Base-by-base conservation (phyloP, 2,797 vertebrate genomes). In the Synanceia verrucosa region DNA sequence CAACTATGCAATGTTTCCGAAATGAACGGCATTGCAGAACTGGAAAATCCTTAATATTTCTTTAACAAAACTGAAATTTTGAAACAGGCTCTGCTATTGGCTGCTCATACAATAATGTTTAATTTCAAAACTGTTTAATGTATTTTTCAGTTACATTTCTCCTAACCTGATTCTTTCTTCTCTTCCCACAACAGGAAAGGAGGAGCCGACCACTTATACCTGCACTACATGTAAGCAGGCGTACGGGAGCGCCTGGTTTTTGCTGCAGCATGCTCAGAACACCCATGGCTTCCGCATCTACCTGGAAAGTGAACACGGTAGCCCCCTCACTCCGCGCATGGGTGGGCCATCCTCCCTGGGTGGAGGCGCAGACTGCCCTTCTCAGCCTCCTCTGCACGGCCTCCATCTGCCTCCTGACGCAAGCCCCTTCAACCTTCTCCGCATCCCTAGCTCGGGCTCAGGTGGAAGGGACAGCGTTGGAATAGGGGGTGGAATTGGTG, bases 161-260 rank as follows among this genome's bases (percentile, higher is more conserved):
- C 10, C 52, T 84, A 51, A 84, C 48, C 1, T 2, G 0, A 7
- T 52, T 89, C 23, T 79, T 65, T 78, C 47, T 89, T 92, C 89
- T 86, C 70, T 93, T 85, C 13, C 92, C 93, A 65, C 92, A 86
- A 80, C 94, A 99, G 98, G 97, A 94, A 99, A 99, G 95, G 97
- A 99, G 88, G 98, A 99, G 95, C 98, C 98, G 73, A 98, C 96
- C 94, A 99, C 96, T 93, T 99, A 99, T 88, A 99, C 97, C 91
- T 99, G 98, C 96, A 99, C 97, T 86, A 99, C 97, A 88, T 99
- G 98, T 92, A 99, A 99, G 96, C 97, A 99, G 95, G 94, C 97
- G 62, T 99, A 98, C 84, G 96, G 96, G 95, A 99, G 97, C 84
- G 98, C 98, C 92, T 99, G 98, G 98, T 99, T 99, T 94, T 92